Evolutionary conservation across 2,888 invertebrate species (phyloP).

Genomic region (Dasysyrphus tricinctus): DNA sequence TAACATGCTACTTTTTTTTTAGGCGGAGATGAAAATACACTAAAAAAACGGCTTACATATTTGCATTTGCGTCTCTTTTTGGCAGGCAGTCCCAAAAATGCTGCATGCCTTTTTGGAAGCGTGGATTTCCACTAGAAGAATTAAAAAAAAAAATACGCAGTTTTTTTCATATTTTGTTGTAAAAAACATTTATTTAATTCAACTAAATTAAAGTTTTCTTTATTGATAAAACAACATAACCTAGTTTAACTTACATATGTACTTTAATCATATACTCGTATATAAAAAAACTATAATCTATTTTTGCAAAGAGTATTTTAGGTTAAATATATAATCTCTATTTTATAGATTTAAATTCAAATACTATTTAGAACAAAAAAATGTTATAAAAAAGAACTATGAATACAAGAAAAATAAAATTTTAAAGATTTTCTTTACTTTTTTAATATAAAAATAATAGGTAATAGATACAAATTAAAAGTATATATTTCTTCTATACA

Average conservation of each 20-base stretch:
- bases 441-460: neutral
- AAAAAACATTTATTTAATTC: constrained; percentile 69
- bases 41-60: too few relatives aligned
- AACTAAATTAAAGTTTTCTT: constrained; percentile 58
- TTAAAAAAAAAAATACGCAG: neutral
- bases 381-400: constrained; percentile 47
- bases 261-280: constrained; percentile 20
- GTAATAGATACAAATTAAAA: constrained; percentile 1
- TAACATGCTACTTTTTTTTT: too few relatives aligned
- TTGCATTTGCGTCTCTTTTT: too few relatives aligned
- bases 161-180: constrained; percentile 53
- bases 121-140: too few relatives aligned
- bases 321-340: constrained; percentile 15
- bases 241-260: constrained; percentile 54
- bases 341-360: constrained; percentile 19
- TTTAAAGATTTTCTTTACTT: neutral
- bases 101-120: too few relatives aligned
- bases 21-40: too few relatives aligned
- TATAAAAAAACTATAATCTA: constrained; percentile 35
- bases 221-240: constrained; percentile 14
- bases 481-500: constrained; percentile 44
- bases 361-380: constrained; percentile 24
- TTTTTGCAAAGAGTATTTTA: constrained; percentile 56
- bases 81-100: too few relatives aligned
- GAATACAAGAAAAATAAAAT: constrained; percentile 27